phyloP scores from a whole-genome alignment of 2,113 vertebrate genomes.

The Microcebus murinus region DNA sequence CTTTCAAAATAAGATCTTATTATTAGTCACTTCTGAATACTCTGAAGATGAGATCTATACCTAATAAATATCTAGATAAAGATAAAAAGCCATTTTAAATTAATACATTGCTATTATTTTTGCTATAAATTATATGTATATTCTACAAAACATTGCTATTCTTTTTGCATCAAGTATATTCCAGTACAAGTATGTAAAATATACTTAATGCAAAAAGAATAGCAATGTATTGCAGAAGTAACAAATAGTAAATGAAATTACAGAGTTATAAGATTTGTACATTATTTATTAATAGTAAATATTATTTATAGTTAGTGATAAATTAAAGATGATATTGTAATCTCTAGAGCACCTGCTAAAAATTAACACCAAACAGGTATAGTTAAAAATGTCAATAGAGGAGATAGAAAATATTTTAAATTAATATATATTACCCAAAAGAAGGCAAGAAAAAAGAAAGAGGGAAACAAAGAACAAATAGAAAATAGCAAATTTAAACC shows the following conservation, averaged over 20 bases:
- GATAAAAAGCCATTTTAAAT: background rate
- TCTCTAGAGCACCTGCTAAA: background rate
- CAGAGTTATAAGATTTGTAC: background rate
- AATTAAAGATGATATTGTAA: background rate
- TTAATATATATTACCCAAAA: background rate
- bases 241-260: background rate
- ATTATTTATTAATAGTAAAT: background rate
- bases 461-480: background rate
- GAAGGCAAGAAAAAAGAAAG: background rate
- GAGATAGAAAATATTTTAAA: background rate
- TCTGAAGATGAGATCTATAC: background rate
- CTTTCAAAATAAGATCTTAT: background rate
- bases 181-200: background rate
- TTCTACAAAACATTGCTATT: background rate
- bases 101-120: background rate
- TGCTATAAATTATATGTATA: background rate
- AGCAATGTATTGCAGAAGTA: background rate
- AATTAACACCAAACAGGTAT: background rate
- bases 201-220: background rate
- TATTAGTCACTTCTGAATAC: background rate
- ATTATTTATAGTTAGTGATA: background rate
- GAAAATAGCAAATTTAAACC: background rate
- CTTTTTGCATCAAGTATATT: background rate
- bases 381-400: background rate
- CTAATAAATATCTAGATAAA: background rate